Base-by-base conservation (phyloP, 2,888 invertebrate genomes). In the Minunthozetes semirufus region DNA sequence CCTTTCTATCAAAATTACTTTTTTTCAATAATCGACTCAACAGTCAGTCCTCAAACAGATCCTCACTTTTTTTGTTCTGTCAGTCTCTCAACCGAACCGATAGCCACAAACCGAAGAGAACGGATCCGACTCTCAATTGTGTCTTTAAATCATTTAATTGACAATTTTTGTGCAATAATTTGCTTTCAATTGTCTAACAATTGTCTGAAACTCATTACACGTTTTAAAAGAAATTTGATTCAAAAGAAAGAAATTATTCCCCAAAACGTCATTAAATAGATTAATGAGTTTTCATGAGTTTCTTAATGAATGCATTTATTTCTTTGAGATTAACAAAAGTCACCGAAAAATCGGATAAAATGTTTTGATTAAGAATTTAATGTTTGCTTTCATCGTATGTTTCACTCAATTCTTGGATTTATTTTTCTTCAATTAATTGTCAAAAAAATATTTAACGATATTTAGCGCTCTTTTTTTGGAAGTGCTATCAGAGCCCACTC, bases 261-360 rank as follows among this genome's bases (percentile, higher is more conserved):
- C 13, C 25, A 59, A 59, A 59, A 59, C 59, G 27, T 59, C 59
- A 59, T 59, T 59, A 25, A 59, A 59, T 59, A 27, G 27, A 59
- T 59, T 59, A 59, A 59, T 59, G 59, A 59, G 59, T 59, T 27
- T 13, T 13, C 22, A n/a, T n/a, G n/a, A n/a, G n/a, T n/a, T n/a
- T n/a, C n/a, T 9, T 22, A 19, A 22, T 19, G 19, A 59, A 59
- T 25, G 27, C 25, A 22, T 59, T 22, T 27, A 27, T 59, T 22
- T 22, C 9, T n/a, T 25, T 2, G 19, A 17, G 53, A 6, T 19
- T 53, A 19, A n/a, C n/a, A 53, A 53, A n/a, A 53, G n/a, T 6
- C 15, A 53, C 19, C 13, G 48, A 48, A 48, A 48, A 17, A 13
- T 9, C 2, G 13, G 3, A 48, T 17, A 48, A 9, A 3, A 48